A percentile compares a stretch with the other conserved stretches of the same genome.
These are phyloP conservation scores for Strigamia maritima DNA, from an alignment of 2,888 invertebrate species.

Conservation along the genomic window DNA sequence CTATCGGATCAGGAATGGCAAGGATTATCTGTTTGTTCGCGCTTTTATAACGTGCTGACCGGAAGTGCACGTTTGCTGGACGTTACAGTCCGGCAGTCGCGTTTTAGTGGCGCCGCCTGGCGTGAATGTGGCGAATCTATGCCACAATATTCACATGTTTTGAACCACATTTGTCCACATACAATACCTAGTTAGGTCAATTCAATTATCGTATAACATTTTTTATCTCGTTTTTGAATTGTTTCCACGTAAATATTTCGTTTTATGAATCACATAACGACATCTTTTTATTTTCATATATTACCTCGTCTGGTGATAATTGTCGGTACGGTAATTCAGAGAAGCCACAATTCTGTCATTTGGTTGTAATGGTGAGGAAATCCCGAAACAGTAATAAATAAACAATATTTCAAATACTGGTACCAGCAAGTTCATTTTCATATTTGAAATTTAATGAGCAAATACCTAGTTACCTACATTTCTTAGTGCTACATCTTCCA, in stretches of 20 bases:
- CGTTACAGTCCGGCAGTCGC: too few relatives aligned
- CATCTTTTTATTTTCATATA: too few relatives aligned
- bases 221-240: not conserved
- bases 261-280: not conserved
- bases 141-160: conserved; percentile 61
- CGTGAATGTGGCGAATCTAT: too few relatives aligned
- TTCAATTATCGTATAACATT: not conserved
- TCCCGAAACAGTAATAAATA: conserved; percentile 57
- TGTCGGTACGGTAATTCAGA: conserved; percentile 53
- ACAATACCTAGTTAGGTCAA: conserved; percentile 54
- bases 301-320: conserved; percentile 53
- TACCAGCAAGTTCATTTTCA: too few relatives aligned
- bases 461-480: not conserved
- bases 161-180: conserved; percentile 59
- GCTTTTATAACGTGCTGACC: too few relatives aligned
- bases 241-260: not conserved
- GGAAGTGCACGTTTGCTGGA: too few relatives aligned
- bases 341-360: conserved; percentile 59
- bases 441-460: too few relatives aligned
- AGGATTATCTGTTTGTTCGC: too few relatives aligned
- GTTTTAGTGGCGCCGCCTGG: too few relatives aligned
- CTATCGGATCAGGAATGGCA: too few relatives aligned
- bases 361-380: conserved; percentile 58
- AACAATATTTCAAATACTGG: too few relatives aligned
- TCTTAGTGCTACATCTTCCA: not conserved